Evolutionary conservation across 30 jellyfish, hydroid and myxozoan genomes (phyloP).

Genomic region (Morbakka virulenta): DNA sequence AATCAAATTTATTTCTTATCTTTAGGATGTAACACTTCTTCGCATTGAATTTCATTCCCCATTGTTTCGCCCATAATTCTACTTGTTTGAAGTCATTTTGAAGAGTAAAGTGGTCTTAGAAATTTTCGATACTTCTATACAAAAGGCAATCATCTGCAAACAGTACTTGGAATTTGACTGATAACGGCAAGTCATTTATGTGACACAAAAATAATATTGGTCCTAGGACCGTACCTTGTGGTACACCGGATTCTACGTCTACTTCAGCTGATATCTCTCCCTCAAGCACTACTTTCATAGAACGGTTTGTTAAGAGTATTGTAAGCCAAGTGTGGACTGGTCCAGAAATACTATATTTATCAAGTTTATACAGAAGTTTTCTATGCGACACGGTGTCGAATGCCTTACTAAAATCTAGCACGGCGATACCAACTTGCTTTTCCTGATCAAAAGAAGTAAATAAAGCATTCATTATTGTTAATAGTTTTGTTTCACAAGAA

Average conservation of each 20-base stretch:
- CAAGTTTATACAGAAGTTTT: neutral
- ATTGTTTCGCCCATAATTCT: too few species aligned
- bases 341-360: slow-evolving; percentile 1
- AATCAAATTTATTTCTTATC: too few species aligned
- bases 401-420: too few species aligned
- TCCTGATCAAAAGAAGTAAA: neutral
- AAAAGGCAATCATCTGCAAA: too few species aligned
- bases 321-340: neutral
- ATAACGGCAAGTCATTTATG: slow-evolving; percentile 7
- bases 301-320: too few species aligned
- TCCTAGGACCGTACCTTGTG: slow-evolving; percentile 3
- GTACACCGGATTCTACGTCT: slow-evolving; percentile 9
- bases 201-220: neutral
- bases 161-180: neutral
- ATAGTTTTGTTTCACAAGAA: slow-evolving; percentile 36
- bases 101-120: too few species aligned
- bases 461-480: neutral
- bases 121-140: too few species aligned
- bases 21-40: neutral
- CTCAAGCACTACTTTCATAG: neutral
- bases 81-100: too few species aligned
- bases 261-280: neutral
- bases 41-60: too few species aligned
- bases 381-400: too few species aligned
- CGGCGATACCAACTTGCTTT: neutral